phyloP scores from a whole-genome alignment of 2,888 invertebrate genomes.

The Helobdella robusta region DNA sequence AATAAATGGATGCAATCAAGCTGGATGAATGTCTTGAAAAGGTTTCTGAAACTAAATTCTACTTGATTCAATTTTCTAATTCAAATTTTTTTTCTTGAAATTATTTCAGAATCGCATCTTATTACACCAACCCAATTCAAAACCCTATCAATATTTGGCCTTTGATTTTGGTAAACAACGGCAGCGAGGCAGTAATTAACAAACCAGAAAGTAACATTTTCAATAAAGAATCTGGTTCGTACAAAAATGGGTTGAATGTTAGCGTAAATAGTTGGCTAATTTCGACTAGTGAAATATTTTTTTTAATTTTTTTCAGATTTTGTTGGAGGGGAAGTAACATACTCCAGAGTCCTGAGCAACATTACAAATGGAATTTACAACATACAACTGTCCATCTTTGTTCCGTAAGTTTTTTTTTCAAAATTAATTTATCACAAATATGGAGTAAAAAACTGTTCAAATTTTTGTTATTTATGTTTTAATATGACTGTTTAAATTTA shows the following conservation, averaged over 20 bases:
- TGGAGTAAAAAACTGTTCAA: too few relatives aligned
- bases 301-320: slow-evolving; percentile 19
- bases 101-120: slow-evolving; percentile 6
- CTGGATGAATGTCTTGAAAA: background rate
- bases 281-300: too few relatives aligned
- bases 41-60: background rate
- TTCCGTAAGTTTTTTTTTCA: slow-evolving; percentile 9
- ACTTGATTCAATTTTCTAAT: background rate
- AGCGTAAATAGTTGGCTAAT: too few relatives aligned
- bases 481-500: too few relatives aligned
- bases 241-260: too few relatives aligned
- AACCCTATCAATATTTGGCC: slow-evolving; percentile 22
- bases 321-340: slow-evolving; percentile 17
- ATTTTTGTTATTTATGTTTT: too few relatives aligned
- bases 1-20: slow-evolving; percentile 8
- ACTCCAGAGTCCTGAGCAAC: background rate
- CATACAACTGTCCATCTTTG: background rate
- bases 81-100: background rate
- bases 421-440: too few relatives aligned
- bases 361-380: background rate
- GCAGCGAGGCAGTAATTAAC: background rate
- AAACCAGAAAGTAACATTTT: slow-evolving; percentile 4
- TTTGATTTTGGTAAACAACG: background rate
- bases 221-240: too few relatives aligned
- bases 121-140: slow-evolving; percentile 4